These are phyloP conservation scores for Girardinus metallicus DNA, from an alignment of 2,797 vertebrate genomes.

Conservation along the genomic window DNA sequence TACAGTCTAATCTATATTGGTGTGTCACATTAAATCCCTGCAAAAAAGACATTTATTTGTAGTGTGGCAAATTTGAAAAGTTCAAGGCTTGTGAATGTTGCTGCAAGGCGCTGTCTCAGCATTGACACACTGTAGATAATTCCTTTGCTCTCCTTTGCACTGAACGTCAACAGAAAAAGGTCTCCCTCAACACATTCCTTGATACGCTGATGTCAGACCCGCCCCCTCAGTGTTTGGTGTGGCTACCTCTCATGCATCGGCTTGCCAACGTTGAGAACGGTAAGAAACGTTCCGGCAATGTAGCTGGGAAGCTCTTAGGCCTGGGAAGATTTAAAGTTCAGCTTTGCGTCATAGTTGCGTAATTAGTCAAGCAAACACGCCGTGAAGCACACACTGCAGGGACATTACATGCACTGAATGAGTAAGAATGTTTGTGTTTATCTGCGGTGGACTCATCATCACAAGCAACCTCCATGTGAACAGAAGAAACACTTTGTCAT, in stretches of 20 bases:
- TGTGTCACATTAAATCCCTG: not conserved
- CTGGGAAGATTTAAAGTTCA: slow-evolving; percentile 45
- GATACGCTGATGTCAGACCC: slow-evolving; percentile 98
- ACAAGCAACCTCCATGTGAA: slow-evolving; percentile 33
- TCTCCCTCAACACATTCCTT: slow-evolving; percentile 95
- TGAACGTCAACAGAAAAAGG: slow-evolving; percentile 88
- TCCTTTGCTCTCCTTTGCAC: slow-evolving; percentile 24
- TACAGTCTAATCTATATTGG: not conserved
- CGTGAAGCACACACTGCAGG: slow-evolving; percentile 25
- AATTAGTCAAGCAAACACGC: slow-evolving; percentile 27
- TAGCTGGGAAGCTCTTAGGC: not conserved
- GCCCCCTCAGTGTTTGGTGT: slow-evolving; percentile 98
- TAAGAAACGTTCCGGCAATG: slow-evolving; percentile 65
- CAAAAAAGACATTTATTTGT: not conserved
- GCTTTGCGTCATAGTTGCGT: slow-evolving; percentile 50
- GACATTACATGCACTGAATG: slow-evolving; percentile 34
- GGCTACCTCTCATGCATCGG: slow-evolving; percentile 96
- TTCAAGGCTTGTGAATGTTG: not conserved
- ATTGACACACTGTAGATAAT: slow-evolving; percentile 22
- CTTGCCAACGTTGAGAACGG: slow-evolving; percentile 98
- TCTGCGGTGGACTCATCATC: slow-evolving; percentile 38
- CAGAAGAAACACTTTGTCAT: slow-evolving; percentile 17
- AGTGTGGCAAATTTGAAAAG: not conserved
- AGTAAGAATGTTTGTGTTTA: slow-evolving; percentile 26
- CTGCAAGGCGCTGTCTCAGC: slow-evolving; percentile 9